Conservation (phyloP, 1,140 invertebrate species). For the Cotesia typhae region DNA sequence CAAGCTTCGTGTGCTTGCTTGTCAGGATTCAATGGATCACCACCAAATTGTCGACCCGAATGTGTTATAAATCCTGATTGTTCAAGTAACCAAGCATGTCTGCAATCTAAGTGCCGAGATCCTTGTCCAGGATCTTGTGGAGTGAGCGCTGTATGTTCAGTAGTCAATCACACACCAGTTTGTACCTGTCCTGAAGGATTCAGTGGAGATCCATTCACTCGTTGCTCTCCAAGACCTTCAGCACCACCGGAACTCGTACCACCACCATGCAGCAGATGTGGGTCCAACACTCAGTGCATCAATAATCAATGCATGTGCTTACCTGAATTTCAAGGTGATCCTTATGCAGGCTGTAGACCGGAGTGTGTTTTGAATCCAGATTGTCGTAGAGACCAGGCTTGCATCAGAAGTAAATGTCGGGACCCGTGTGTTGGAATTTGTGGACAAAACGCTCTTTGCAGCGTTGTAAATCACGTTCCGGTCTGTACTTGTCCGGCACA, state of each 20-base stretch:
- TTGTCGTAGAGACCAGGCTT: constrained; percentile 76
- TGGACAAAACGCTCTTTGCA: constrained; percentile 76
- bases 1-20: constrained; percentile 73
- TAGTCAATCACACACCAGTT: constrained; percentile 72
- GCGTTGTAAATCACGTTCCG: constrained; percentile 78
- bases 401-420: constrained; percentile 74
- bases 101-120: constrained; percentile 74
- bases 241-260: constrained; percentile 41
- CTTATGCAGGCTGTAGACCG: constrained; percentile 70
- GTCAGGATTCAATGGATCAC: constrained; percentile 72
- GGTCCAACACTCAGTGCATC: constrained; percentile 56
- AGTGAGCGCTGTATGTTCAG: constrained; percentile 69
- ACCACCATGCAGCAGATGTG: constrained; percentile 36
- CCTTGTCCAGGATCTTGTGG: constrained; percentile 82
- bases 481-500: constrained; percentile 75
- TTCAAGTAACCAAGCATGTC: constrained; percentile 70
- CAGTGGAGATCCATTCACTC: constrained; percentile 76
- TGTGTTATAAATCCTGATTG: constrained; percentile 75
- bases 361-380: constrained; percentile 79
- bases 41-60: constrained; percentile 76
- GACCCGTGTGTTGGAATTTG: constrained; percentile 78
- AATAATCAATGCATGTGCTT: constrained; percentile 73
- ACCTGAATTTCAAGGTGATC: constrained; percentile 73
- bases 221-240: constrained; percentile 65
- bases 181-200: constrained; percentile 75